Evolutionary conservation across 1,140 invertebrate species (phyloP).

Genomic region (Leguminivora glycinivorella): DNA sequence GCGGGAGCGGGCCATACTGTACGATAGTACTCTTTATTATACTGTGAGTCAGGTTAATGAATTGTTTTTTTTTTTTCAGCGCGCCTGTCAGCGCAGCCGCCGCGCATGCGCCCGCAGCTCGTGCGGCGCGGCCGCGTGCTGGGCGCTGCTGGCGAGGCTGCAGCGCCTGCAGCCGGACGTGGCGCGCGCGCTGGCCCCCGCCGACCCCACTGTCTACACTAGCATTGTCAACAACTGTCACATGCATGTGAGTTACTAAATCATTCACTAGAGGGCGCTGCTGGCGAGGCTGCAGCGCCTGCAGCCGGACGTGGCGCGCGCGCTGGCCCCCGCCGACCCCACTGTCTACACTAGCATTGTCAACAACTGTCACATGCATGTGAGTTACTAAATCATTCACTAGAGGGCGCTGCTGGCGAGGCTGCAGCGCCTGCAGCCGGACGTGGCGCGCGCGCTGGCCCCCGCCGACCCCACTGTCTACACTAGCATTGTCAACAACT

Average conservation of each 20-base stretch:
- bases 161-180: constrained; percentile 60
- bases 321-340: no score
- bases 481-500: constrained; percentile 43
- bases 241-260: constrained; percentile 41
- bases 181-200: constrained; percentile 60
- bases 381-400: background rate
- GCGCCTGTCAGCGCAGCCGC: constrained; percentile 42
- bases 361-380: no score
- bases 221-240: constrained; percentile 41
- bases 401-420: background rate
- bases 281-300: no score
- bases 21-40: no score
- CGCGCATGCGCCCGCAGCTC: constrained; percentile 47
- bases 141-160: constrained; percentile 56
- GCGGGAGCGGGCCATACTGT: no score
- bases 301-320: no score
- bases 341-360: no score
- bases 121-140: constrained; percentile 48
- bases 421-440: constrained; percentile 55
- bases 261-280: no score
- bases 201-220: constrained; percentile 51
- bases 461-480: constrained; percentile 57
- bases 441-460: constrained; percentile 54
- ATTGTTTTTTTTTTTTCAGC: constrained; percentile 33
- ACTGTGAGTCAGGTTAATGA: no score